Evolutionary conservation across 2,797 vertebrate species (phyloP).

Genomic region (Chromis chromis): DNA sequence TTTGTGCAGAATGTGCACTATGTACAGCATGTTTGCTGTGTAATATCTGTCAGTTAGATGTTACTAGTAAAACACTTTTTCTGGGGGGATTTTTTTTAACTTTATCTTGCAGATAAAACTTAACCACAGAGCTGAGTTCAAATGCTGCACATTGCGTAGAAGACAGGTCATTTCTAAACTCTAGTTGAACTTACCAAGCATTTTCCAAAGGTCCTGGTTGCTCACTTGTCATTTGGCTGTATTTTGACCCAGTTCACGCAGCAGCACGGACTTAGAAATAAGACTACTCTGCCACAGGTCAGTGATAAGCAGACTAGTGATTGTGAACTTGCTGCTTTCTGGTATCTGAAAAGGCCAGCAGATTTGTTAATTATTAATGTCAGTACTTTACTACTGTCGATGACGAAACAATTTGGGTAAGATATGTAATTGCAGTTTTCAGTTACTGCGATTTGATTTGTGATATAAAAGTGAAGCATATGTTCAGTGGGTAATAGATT

Average conservation of each 20-base stretch:
- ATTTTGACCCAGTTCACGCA: conserved; percentile 46
- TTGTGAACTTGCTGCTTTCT: background rate
- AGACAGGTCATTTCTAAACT: background rate
- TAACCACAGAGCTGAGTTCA: background rate
- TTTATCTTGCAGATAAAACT: background rate
- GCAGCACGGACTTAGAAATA: background rate
- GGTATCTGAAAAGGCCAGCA: background rate
- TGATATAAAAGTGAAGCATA: no score
- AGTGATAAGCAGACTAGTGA: conserved; percentile 15
- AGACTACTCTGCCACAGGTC: background rate
- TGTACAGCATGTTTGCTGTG: conserved; percentile 7
- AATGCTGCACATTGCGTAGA: background rate
- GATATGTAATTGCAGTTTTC: no score
- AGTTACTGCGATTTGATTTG: no score
- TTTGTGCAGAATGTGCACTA: conserved; percentile 31
- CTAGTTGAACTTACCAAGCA: background rate
- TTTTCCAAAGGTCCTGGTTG: background rate
- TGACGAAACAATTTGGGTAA: no score
- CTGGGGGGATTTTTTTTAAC: background rate
- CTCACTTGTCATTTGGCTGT: background rate
- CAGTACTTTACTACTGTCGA: background rate
- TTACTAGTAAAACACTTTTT: no score
- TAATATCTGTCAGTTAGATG: background rate
- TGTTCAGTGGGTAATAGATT: no score
- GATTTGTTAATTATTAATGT: conserved; percentile 20